These are phyloP conservation scores for Phylloscopus collybita DNA, from an alignment of 2,797 vertebrate species.

Conservation along the genomic window DNA sequence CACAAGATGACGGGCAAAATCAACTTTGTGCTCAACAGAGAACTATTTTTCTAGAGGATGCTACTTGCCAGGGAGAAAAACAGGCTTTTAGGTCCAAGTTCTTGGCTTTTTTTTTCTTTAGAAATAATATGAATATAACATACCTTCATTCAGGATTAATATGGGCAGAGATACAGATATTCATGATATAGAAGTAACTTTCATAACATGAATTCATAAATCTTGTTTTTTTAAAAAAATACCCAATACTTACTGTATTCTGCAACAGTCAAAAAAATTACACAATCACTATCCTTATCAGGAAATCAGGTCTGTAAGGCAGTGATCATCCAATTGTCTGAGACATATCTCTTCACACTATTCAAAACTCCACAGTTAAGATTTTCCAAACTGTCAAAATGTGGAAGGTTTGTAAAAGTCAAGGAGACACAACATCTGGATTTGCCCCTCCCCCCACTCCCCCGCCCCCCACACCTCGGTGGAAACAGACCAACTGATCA, in stretches of 20 bases:
- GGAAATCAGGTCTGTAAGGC: background rate
- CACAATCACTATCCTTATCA: background rate
- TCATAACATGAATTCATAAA: background rate
- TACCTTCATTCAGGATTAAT: background rate
- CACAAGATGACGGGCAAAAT: background rate
- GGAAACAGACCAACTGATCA: background rate
- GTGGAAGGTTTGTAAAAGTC: background rate
- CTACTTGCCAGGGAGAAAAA: background rate
- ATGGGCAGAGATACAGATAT: background rate
- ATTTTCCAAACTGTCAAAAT: background rate
- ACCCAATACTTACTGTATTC: accelerated
- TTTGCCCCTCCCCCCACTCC: background rate
- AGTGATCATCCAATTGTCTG: background rate
- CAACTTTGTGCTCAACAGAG: background rate
- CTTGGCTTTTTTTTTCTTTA: background rate
- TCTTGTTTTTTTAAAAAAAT: background rate
- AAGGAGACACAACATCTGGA: background rate
- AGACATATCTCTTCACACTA: background rate
- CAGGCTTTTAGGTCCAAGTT: background rate
- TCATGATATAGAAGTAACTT: background rate
- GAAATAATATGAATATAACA: background rate
- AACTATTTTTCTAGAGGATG: background rate
- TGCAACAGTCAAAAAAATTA: background rate
- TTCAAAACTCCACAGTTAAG: background rate
- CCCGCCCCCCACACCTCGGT: background rate